Evolutionary conservation across 2,113 vertebrate genomes (phyloP).

Genomic region (Dolichotis patagonum): DNA sequence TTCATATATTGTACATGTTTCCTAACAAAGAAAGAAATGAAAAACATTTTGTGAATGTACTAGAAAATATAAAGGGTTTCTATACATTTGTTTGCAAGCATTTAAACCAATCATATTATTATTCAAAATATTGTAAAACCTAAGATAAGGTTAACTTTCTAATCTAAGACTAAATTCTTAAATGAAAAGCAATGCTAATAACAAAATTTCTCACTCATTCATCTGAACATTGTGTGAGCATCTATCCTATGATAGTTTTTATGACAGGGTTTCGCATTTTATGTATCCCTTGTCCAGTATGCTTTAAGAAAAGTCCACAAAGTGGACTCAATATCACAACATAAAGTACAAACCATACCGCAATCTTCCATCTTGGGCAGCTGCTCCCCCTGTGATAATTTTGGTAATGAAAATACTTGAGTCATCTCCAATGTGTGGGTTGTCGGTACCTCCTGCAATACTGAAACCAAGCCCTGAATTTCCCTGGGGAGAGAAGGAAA

Average conservation of each 20-base stretch:
- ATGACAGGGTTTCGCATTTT: not conserved
- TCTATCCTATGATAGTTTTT: not conserved
- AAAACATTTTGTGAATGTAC: constrained; percentile 39
- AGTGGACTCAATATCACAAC: constrained; percentile 14
- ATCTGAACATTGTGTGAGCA: constrained; percentile 3
- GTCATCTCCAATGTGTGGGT: constrained; percentile 98
- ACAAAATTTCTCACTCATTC: constrained; percentile 6
- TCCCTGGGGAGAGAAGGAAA: constrained; percentile 86
- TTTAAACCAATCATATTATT: constrained; percentile 36
- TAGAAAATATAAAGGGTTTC: constrained; percentile 44
- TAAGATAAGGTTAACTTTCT: constrained; percentile 20
- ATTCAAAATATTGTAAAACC: constrained; percentile 38
- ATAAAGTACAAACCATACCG: constrained; percentile 88
- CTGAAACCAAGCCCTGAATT: constrained; percentile 99
- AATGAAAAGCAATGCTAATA: constrained; percentile 50
- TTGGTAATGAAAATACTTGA: constrained; percentile 99
- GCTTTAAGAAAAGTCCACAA: constrained; percentile 38
- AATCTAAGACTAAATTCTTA: constrained; percentile 38
- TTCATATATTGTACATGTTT: constrained; percentile 22
- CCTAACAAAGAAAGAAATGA: not conserved
- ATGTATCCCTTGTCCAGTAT: constrained; percentile 1
- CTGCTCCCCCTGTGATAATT: constrained; percentile 96
- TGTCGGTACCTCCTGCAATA: constrained; percentile 98
- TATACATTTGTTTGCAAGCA: constrained; percentile 48
- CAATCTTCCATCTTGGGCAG: constrained; percentile 96